phyloP scores from a whole-genome alignment of 2,888 invertebrate genomes.

The Cordilura impudica region DNA sequence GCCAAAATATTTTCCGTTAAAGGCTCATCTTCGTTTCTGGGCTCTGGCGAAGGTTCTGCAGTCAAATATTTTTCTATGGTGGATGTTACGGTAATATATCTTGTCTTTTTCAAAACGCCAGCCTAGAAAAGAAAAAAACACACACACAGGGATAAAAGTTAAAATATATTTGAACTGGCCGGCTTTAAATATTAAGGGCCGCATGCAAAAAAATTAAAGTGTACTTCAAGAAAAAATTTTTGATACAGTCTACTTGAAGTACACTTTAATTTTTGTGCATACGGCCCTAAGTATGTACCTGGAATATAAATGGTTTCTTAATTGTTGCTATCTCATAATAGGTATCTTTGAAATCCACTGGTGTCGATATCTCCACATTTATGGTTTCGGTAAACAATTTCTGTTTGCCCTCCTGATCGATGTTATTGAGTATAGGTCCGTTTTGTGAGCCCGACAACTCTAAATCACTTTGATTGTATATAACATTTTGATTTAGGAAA shows the following conservation, averaged over 20 bases:
- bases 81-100: conserved; percentile 92
- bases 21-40: conserved; percentile 85
- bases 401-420: conserved; percentile 70
- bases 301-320: conserved; percentile 92
- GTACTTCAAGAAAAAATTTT: no score
- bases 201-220: no score
- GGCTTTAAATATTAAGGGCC: background rate
- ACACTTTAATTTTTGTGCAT: no score
- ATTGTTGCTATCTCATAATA: conserved; percentile 95
- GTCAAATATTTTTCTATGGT: conserved; percentile 89
- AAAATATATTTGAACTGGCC: no score
- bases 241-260: no score
- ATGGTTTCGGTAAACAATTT: conserved; percentile 86
- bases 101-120: conserved; percentile 90
- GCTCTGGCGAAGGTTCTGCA: conserved; percentile 79
- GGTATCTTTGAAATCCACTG: conserved; percentile 89
- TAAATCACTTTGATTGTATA: conserved; percentile 79
- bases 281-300: no score
- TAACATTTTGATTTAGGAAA: conserved; percentile 64
- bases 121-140: conserved; percentile 80
- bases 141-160: background rate
- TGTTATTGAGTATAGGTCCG: conserved; percentile 81
- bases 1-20: conserved; percentile 92
- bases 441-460: conserved; percentile 84
- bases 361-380: conserved; percentile 92